Base-by-base conservation (phyloP, 2,888 invertebrate genomes). In the Drosophila macrospina region DNA sequence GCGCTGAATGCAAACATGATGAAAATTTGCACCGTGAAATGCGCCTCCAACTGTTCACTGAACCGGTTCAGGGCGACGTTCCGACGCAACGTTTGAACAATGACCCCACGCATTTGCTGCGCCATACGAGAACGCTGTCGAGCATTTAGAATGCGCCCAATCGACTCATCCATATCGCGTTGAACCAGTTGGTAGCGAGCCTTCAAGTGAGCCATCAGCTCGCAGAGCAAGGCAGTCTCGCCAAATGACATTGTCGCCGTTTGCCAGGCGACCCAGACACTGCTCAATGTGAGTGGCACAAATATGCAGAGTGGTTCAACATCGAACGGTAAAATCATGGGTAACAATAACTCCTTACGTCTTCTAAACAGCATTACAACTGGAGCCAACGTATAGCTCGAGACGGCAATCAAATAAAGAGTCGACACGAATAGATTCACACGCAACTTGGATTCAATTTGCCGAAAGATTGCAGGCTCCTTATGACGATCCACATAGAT, bases 11-110 rank as follows among this genome's bases (percentile, higher is more conserved):
- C 66, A 50, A 90, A 85, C 75, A 80, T 79, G 6, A 86, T 65
- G 39, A 91, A 91, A n/a, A 90, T 77, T 0, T 90, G 81, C 57
- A 86, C 80, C 0, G 79, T 80, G 42, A 86, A 89, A 11, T 81
- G 80, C 0, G 57, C 4, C 66, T 90, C 84, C 32, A 91, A 51
- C 11, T 80, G 67, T 1, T 60, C 64, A 0, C 80, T 78, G 51
- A 91, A 90, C 16, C 69, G 41, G 64, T 87, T 83, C 5, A 91
- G 48, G 0, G 62, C 52, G 3, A 83, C 72, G 57, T 84, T 86
- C 5, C 70, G 74, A 0, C 69, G 28, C 0, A 89, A 47, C 0
- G 78, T 72, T 4, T 59, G 36, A 5, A 69, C 15, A 1, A 91
- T 11, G 1, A 71, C 32, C 0, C 63, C 15, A 6, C 78, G 74